Evolutionary conservation across 2,888 invertebrate genomes (phyloP).

Genomic region (Corbicula japonica): DNA sequence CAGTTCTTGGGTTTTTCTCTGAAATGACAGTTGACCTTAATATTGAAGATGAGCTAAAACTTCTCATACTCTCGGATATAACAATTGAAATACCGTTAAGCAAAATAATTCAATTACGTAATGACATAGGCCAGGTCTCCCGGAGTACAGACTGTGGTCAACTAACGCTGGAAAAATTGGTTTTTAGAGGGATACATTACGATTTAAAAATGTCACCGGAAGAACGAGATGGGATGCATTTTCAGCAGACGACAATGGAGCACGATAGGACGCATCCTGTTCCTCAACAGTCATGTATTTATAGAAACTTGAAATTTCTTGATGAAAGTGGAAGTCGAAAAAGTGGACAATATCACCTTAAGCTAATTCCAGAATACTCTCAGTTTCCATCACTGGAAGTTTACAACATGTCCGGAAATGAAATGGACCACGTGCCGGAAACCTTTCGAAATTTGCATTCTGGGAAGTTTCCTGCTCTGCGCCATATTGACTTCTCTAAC

Average conservation of each 20-base stretch:
- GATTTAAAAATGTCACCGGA: slow-evolving; percentile 54
- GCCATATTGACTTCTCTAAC: slow-evolving; percentile 58
- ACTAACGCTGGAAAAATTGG: slow-evolving; percentile 48
- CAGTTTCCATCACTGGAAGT: slow-evolving; percentile 60
- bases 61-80: slow-evolving; percentile 37
- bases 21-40: slow-evolving; percentile 52
- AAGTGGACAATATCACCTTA: slow-evolving; percentile 55
- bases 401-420: slow-evolving; percentile 62
- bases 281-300: slow-evolving; percentile 33
- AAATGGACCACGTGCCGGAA: slow-evolving; percentile 55
- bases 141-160: slow-evolving; percentile 64
- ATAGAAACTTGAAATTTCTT: slow-evolving; percentile 45
- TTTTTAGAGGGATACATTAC: slow-evolving; percentile 56
- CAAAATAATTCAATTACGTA: slow-evolving; percentile 39
- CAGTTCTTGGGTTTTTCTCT: slow-evolving; percentile 49
- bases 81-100: slow-evolving; percentile 52
- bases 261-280: slow-evolving; percentile 4
- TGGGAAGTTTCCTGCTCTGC: slow-evolving; percentile 54
- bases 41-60: slow-evolving; percentile 41
- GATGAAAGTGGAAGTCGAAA: slow-evolving; percentile 64
- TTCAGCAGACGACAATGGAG: slow-evolving; percentile 5
- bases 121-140: slow-evolving; percentile 43
- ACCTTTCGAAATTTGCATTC: slow-evolving; percentile 48
- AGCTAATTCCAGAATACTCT: slow-evolving; percentile 58
- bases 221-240: slow-evolving; percentile 37